Evolutionary conservation across 2,797 vertebrate species (phyloP).

Genomic region (Bovichtus diacanthus): DNA sequence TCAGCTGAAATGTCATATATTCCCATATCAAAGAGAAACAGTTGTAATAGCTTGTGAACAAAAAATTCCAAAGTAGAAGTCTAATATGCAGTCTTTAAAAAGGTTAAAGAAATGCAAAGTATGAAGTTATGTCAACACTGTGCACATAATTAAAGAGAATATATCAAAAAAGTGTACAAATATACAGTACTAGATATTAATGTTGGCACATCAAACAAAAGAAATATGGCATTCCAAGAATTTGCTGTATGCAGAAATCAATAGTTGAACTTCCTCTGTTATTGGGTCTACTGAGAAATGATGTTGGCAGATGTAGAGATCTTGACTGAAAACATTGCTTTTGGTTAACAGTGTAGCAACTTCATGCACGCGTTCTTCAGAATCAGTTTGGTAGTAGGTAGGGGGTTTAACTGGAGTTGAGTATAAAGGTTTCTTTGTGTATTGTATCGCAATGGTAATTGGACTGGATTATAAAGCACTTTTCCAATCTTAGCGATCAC

Average conservation of each 20-base stretch:
- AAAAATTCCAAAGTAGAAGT: slow-evolving; percentile 1
- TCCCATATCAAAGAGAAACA: slow-evolving; percentile 4
- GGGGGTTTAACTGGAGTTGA: neutral
- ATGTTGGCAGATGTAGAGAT: slow-evolving; percentile 37
- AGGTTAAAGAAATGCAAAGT: neutral
- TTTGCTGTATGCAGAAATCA: slow-evolving; percentile 28
- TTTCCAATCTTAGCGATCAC: too few species aligned
- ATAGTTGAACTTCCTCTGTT: slow-evolving; percentile 30
- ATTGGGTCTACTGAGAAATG: slow-evolving; percentile 30
- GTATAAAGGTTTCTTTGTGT: neutral
- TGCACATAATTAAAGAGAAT: neutral
- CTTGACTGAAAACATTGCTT: slow-evolving; percentile 28
- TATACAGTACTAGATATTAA: neutral
- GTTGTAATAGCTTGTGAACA: slow-evolving; percentile 18
- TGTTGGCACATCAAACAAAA: neutral
- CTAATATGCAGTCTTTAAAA: neutral
- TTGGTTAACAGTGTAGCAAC: slow-evolving; percentile 16
- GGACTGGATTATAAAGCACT: too few species aligned
- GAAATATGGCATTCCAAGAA: neutral
- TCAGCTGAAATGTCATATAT: slow-evolving; percentile 38
- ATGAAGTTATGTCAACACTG: neutral
- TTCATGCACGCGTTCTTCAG: slow-evolving; percentile 24
- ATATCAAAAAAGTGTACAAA: neutral
- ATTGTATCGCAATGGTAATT: fast-evolving
- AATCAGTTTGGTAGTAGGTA: slow-evolving; percentile 1